Base-by-base conservation (phyloP, 2,797 vertebrate species). In the Paratrypauchen microcephalus region DNA sequence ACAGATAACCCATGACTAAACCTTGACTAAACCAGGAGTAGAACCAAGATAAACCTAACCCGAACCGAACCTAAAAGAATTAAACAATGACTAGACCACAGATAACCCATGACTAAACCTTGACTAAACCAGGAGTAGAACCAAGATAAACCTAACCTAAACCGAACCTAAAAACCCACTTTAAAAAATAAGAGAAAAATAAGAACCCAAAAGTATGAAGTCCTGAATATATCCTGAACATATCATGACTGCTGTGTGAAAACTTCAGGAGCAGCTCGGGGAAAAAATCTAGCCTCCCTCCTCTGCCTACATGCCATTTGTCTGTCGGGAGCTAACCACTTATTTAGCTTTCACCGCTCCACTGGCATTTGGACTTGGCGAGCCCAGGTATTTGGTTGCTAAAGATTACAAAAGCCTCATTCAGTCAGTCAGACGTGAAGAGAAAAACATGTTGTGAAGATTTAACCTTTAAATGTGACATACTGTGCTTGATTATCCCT, bases 271-370 rank as follows among this genome's bases (percentile, higher is more conserved):
- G 77, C 21, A 50, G 72, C 55, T 60, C 26, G 58, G 72, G 58
- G 72, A 15, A 16, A 28, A 56, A 76, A 71, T 78, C 70, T 59
- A 74, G 73, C 75, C 7, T 11, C 78, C 76, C 23, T 1, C 68
- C 13, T 54, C 52, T 47, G 78, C 71, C 41, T 21, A 19, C 7
- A 21, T 23, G 24, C 4, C 47, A n/a, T 81, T 71, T 65, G 55
- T 83, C 62, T 66, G 79, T 71, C 72, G 50, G 50, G 67, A 32
- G 48, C 66, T 77, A 64, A 67, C 69, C n/a, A 4, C 83, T 76
- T 66, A 86, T 73, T 78, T 70, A 55, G 47, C 70, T 81, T 76
- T 77, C 74, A 58, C 5, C 68, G 67, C 69, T 70, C 7, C 83
- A 70, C 79, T 80, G 84, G 74, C 21, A 61, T 83, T 77, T 81